Evolutionary conservation across 2,888 invertebrate species (phyloP), one percentile per base, ranked within the genome.

Genomic region (Noctua pronuba): DNA sequence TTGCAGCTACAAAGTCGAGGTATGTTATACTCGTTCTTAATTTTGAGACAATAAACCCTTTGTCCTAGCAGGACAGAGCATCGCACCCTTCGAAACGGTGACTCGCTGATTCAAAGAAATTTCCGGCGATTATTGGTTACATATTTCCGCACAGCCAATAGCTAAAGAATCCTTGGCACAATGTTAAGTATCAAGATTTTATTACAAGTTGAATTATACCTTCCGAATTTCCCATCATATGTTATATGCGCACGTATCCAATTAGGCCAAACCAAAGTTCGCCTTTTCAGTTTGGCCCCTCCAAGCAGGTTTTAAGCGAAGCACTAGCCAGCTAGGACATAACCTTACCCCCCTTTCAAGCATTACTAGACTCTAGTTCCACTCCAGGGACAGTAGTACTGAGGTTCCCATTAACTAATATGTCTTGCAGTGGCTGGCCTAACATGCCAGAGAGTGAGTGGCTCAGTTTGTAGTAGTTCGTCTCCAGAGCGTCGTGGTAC

Each of bases 401-500:
- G 77, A 98, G 98, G 93, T 97, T 98, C 85, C 98, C 98, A 87
- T 98, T 97, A 90, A 98, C 97, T 68, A 97, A 94, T 74, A 96
- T 96, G 71, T 96, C 95, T 55, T 97, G 97, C 69, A 98, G 95
- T 0, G 98, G 97, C 91, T 98, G 98, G 0, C 98, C 98, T 82
- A 98, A 97, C 84, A 98, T 95, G 55, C 97, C 97, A 66, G 98
- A 98, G 52, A 99, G 96, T 21, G 98, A 98, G 77, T 97, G 97
- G 89, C 98, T 98, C 73, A 99, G 97, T 90, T 99, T 99, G 91
- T 98, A 98, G 95, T 98, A 99, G 95, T 99, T 99, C 65, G 98
- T 97, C 88, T 98, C 98, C 55, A 99, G 95, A 11, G 98, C 98
- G 92, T 98, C 98, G 92, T 99, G 99, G 93, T 99, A 99, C 88